Evolutionary conservation across 2,797 vertebrate species (phyloP), one percentile per base, ranked within the genome.

Genomic region (Scolopax bukidnonensis): DNA sequence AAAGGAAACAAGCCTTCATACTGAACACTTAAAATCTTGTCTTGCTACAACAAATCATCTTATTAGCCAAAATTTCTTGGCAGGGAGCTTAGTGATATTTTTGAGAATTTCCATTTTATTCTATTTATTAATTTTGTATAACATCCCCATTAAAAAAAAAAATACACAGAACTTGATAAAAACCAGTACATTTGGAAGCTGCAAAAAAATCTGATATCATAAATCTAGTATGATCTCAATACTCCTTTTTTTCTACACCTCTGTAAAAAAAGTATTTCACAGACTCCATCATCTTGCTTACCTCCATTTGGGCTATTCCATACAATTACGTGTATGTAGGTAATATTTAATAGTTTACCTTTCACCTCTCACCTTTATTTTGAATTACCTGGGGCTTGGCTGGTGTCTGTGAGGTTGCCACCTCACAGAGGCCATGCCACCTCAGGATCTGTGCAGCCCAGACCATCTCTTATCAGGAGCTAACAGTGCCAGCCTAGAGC

Each of bases 381-480:
- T 11, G 18, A n/a, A 33, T 38, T 76, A 27, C 25, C 15, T 0
- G 0, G 15, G 40, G 21, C 23, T 84, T 23, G 64, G 36, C 51
- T 23, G 28, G 9, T 32, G 36, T 10, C 61, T 25, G 47, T 36
- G 36, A 36, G 36, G 36, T 36, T 36, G 36, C 36, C 36, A n/a
- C n/a, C n/a, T n/a, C n/a, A n/a, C n/a, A n/a, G n/a, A n/a, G n/a
- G n/a, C n/a, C n/a, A n/a, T n/a, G 3, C 12, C 43, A 10, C 5
- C 43, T 9, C 12, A 1, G 43, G 36, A 12, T 3, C 10, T 3
- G 16, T 19, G 30, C 16, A 48, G 19, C 21, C 28, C 2, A 1
- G 23, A 9, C 14, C 12, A 3, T 18, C 64, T 36, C 53, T 30
- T 68, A 8, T 1, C n/a, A 16, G n/a, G 64, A 69, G n/a, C 40